Evolutionary conservation across 2,113 vertebrate genomes (phyloP).

Genomic region (Rousettus leschenaultii): DNA sequence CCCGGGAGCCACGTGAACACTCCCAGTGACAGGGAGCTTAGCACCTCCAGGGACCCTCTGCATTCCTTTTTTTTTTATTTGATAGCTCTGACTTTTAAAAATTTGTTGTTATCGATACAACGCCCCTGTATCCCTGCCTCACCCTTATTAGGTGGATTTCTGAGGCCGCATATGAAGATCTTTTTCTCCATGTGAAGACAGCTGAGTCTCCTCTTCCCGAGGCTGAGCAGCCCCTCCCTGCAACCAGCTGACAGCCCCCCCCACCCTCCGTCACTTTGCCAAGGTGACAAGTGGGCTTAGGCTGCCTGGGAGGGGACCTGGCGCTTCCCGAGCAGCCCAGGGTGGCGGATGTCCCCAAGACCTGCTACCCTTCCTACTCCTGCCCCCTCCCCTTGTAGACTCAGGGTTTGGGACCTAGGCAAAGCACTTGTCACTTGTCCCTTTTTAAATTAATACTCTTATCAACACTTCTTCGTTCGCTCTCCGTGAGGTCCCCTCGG

Average conservation of each 20-base stretch:
- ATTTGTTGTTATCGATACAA: background rate
- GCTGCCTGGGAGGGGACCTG: background rate
- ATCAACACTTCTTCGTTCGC: background rate
- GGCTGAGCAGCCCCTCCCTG: background rate
- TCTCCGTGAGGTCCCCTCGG: background rate
- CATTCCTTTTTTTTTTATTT: background rate
- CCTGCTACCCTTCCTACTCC: rapidly evolving
- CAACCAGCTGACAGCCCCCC: rapidly evolving
- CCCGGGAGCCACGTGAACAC: no score
- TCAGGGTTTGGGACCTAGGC: background rate
- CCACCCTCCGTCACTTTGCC: background rate
- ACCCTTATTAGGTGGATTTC: background rate
- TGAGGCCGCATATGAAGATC: background rate
- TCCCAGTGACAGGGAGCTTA: background rate
- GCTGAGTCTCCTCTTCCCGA: background rate
- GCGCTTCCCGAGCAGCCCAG: background rate
- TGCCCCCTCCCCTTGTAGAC: background rate
- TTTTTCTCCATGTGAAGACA: background rate
- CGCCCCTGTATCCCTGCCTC: background rate
- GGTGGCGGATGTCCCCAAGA: no score
- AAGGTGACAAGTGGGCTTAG: background rate
- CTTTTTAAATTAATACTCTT: background rate
- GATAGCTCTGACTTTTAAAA: background rate
- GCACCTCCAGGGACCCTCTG: background rate
- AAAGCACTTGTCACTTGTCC: background rate